Conservation (phyloP, 2,888 invertebrate genomes). For the Andrena dorsata region DNA sequence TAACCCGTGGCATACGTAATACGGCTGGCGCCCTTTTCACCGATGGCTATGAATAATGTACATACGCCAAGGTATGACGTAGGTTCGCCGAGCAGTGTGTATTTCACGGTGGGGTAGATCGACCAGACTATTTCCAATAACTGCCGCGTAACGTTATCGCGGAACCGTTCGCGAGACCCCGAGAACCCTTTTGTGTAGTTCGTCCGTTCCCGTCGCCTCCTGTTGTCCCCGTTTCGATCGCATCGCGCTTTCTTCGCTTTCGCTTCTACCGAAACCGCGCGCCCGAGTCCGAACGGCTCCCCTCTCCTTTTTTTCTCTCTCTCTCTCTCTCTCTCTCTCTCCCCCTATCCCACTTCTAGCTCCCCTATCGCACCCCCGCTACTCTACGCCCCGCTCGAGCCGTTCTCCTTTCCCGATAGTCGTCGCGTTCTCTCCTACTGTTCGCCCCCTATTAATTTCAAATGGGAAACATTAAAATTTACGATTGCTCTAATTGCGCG, state of each 20-base stretch:
- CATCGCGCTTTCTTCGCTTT: neutral
- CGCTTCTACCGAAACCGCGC: conserved; percentile 22
- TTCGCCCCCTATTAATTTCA: conserved; percentile 24
- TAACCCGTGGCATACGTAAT: conserved; percentile 84
- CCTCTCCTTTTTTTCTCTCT: too few relatives aligned
- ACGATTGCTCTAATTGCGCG: conserved; percentile 49
- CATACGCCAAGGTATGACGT: conserved; percentile 82
- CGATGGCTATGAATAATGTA: conserved; percentile 84
- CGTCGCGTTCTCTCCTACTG: neutral
- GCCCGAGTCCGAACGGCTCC: neutral
- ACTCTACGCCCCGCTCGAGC: neutral
- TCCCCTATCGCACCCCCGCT: neutral
- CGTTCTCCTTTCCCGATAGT: neutral
- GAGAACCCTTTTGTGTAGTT: conserved; percentile 54
- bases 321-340: too few relatives aligned
- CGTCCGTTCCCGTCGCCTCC: neutral
- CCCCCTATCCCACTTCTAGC: too few relatives aligned
- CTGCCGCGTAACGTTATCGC: conserved; percentile 69
- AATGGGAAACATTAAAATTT: conserved; percentile 42
- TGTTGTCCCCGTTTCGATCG: neutral
- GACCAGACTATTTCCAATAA: conserved; percentile 76
- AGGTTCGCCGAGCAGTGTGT: conserved; percentile 75
- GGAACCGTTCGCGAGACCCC: conserved; percentile 54
- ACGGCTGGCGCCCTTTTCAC: conserved; percentile 83
- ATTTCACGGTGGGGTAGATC: conserved; percentile 76